Conservation (phyloP, 2,888 invertebrate species). For the Lasioglossum leucozonium region DNA sequence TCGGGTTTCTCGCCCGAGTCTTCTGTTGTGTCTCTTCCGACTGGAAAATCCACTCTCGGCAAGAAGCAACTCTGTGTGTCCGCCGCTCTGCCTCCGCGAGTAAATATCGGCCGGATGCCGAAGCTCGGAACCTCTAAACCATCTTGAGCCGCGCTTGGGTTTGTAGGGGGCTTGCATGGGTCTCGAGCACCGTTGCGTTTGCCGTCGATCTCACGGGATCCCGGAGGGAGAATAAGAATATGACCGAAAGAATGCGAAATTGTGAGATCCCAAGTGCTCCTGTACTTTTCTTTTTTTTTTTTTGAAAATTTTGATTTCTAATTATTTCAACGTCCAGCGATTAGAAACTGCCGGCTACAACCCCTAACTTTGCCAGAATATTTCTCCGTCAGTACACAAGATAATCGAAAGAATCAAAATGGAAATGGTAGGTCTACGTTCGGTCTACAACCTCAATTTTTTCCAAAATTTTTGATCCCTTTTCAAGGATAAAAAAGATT, state of each 20-base stretch:
- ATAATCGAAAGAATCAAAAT: too few species aligned
- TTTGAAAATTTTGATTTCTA: too few species aligned
- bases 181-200: background rate
- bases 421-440: too few species aligned
- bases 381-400: too few species aligned
- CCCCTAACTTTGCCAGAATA: too few species aligned
- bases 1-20: background rate
- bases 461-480: too few species aligned
- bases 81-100: constrained; percentile 24
- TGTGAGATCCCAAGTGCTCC: too few species aligned
- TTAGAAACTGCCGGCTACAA: too few species aligned
- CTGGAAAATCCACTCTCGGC: constrained; percentile 30
- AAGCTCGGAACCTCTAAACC: background rate
- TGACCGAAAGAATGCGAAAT: background rate
- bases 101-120: constrained; percentile 34
- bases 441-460: too few species aligned
- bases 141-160: background rate
- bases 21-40: background rate
- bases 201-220: background rate
- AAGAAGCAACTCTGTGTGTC: constrained; percentile 35
- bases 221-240: background rate
- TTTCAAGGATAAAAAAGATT: too few species aligned
- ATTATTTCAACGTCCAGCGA: too few species aligned
- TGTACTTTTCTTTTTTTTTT: too few species aligned
- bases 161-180: background rate